Percentiles rank a stretch among this genome's conserved stretches.
Evolutionary conservation across 2,113 vertebrate species (phyloP).

Genomic region (Nibea coibor): DNA sequence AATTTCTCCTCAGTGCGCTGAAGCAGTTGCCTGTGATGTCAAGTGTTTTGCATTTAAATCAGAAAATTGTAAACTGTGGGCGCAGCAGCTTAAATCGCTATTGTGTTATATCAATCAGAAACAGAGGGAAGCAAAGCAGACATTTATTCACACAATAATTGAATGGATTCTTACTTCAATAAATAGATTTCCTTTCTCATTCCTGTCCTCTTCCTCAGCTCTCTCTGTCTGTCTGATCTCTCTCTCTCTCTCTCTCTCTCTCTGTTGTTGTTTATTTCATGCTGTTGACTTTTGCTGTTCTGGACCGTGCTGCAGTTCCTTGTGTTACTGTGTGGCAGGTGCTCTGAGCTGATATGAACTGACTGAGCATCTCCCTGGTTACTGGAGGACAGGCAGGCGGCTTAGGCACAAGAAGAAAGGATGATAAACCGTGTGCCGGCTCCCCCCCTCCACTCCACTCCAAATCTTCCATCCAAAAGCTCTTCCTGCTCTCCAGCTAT

Average conservation of each 20-base stretch:
- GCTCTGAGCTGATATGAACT: conserved; percentile 71
- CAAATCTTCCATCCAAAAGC: conserved; percentile 19
- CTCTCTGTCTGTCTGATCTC: conserved; percentile 19
- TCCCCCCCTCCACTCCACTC: not conserved
- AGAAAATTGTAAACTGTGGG: conserved; percentile 2
- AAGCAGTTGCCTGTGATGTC: not conserved
- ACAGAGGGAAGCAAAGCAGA: not conserved
- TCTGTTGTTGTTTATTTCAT: conserved; percentile 48
- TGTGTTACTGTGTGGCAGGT: conserved; percentile 61
- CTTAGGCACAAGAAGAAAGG: conserved; percentile 35
- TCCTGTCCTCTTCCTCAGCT: not conserved
- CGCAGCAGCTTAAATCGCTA: not conserved
- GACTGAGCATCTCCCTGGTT: conserved; percentile 68
- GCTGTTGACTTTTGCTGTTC: conserved; percentile 47
- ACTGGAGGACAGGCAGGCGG: conserved; percentile 49
- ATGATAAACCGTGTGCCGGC: conserved; percentile 41
- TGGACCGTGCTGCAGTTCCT: conserved; percentile 46
- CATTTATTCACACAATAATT: conserved; percentile 13
- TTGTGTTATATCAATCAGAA: conserved; percentile 1
- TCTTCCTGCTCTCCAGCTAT: not conserved
- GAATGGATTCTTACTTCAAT: conserved; percentile 13
- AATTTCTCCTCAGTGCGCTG: not conserved
- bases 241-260: conserved; percentile 4
- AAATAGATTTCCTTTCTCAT: not conserved
- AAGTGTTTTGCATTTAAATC: conserved; percentile 8